phyloP scores from a whole-genome alignment of 2,797 vertebrate species.

The Hydrolagus colliei region DNA sequence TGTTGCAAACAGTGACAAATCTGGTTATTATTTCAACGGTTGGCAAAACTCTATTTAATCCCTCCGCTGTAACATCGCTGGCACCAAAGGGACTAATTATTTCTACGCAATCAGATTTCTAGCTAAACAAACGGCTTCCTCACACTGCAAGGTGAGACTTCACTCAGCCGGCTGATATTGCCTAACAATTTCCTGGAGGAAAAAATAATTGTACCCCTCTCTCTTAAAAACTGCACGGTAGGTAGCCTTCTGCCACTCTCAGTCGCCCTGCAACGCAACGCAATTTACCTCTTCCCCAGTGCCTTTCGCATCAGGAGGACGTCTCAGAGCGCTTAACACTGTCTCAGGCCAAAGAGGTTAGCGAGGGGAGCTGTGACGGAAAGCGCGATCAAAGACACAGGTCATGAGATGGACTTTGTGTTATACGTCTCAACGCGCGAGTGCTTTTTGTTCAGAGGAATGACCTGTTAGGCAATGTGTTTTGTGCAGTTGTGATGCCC shows the following conservation, averaged over 20 bases:
- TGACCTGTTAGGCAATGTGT: conserved; percentile 39
- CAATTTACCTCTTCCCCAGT: no score
- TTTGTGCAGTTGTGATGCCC: conserved; percentile 36
- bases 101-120: conserved; percentile 1
- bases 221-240: background rate
- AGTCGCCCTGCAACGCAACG: background rate
- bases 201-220: background rate
- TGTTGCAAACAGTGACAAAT: background rate
- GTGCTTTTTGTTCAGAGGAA: no score
- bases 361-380: no score
- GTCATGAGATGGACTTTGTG: no score
- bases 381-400: no score
- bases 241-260: background rate
- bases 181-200: background rate
- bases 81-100: background rate
- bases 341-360: no score
- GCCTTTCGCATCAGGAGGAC: no score
- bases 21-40: background rate
- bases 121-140: background rate
- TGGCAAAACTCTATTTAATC: background rate
- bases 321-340: no score
- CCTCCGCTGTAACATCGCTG: background rate
- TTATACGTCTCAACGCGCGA: no score
- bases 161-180: background rate
- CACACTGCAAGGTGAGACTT: background rate